Evolutionary conservation across 1,140 invertebrate genomes (phyloP), one percentile per base, ranked within the genome.

Genomic region (Oedothorax gibbosus): DNA sequence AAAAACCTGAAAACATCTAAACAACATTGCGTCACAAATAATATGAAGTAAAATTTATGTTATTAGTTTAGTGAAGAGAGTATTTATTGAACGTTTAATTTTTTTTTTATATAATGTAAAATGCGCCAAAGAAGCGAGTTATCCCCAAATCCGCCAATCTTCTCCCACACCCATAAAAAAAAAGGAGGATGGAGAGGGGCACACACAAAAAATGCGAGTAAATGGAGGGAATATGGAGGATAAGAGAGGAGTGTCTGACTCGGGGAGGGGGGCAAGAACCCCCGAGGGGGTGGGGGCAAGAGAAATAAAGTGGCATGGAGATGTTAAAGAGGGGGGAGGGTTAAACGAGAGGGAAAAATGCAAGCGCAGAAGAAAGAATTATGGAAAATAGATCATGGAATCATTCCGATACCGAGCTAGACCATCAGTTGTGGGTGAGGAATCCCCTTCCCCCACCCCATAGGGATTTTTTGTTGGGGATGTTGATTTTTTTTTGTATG

Each of bases 381-480:
- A 83, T 83, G 81, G 81, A 83, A 83, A 83, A 83, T 83, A 83
- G 81, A 83, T 83, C 81, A 83, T 83, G 81, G 72, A 83, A 83
- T 83, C 71, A 83, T 83, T 83, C 81, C 81, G 62, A 75, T 75
- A 72, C 81, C 66, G 81, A 83, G 75, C 81, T 83, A 83, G 71
- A 83, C 81, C 81, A 83, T 83, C 81, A 83, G 81, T 83, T 75
- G 81, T 50, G 71, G 65, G 68, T 79, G 65, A n/a, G 69, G n/a
- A 15, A 79, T 68, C n/a, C 76, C 76, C 50, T 7, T 81, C 53
- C 54, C 54, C 57, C 68, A 15, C 65, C 54, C 18, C 78, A 79
- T 10, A 1, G 8, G 10, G 14, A 50, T 71, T 66, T 80, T 82
- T 78, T 78, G 66, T 78, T 78, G 65, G 35, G 35, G 35, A 35